Evolutionary conservation across 1,140 invertebrate genomes (phyloP).

Genomic region (Harlomillsia oculata): DNA sequence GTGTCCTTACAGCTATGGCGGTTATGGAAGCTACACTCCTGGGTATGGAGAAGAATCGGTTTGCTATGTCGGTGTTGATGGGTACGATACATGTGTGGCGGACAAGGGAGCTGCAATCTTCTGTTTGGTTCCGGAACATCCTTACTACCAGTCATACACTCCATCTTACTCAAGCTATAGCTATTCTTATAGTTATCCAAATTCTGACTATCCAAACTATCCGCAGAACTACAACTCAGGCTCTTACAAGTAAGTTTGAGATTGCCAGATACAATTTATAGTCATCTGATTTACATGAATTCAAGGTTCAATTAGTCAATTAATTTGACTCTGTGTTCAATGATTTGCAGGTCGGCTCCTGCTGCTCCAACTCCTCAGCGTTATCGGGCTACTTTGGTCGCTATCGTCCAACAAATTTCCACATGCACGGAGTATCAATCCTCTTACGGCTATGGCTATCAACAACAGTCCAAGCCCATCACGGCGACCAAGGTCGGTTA

Average conservation of each 20-base stretch:
- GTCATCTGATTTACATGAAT: neutral
- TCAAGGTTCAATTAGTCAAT: neutral
- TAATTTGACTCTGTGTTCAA: neutral
- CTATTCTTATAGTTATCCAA: neutral
- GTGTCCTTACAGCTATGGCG: slow-evolving; percentile 2
- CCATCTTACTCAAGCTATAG: slow-evolving; percentile 7
- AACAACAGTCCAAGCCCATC: slow-evolving; percentile 28
- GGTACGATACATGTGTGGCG: slow-evolving; percentile 32
- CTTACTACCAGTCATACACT: neutral
- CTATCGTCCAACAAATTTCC: slow-evolving; percentile 25
- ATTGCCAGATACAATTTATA: neutral
- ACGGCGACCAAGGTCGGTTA: slow-evolving; percentile 21
- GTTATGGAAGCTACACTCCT: too few species aligned
- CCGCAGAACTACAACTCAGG: slow-evolving; percentile 17
- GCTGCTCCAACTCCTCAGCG: slow-evolving; percentile 7
- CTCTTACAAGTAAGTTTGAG: slow-evolving; percentile 24
- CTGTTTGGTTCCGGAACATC: slow-evolving; percentile 22
- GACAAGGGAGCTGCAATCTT: slow-evolving; percentile 31
- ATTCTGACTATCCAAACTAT: slow-evolving; percentile 12
- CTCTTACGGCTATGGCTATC: slow-evolving; percentile 10
- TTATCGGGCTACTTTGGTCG: slow-evolving; percentile 25
- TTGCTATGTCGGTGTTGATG: slow-evolving; percentile 29
- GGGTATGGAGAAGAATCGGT: slow-evolving; percentile 1
- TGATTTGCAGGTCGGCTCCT: slow-evolving; percentile 15
- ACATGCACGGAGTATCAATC: slow-evolving; percentile 15